These are phyloP conservation scores for Hylaeus volcanicus DNA, from an alignment of 1,140 invertebrate species.

Conservation along the genomic window DNA sequence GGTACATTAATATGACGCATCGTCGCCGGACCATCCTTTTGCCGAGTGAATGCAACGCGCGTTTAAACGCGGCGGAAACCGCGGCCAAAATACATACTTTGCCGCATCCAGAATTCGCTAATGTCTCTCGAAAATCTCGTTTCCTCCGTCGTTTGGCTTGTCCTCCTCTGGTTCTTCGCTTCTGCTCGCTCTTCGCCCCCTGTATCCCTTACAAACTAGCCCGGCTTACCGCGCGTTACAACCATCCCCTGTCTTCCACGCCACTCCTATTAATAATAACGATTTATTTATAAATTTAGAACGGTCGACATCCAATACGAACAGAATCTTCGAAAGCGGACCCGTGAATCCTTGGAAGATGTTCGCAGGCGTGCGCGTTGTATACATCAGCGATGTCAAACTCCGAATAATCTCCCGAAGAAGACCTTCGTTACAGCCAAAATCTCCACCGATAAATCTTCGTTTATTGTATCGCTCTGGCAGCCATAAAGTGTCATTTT, in stretches of 20 bases:
- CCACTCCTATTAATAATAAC: background rate
- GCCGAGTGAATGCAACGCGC: constrained; percentile 44
- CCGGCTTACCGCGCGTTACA: background rate
- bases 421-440: too few species aligned
- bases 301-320: background rate
- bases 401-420: too few species aligned
- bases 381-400: too few species aligned
- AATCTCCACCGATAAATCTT: too few species aligned
- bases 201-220: background rate
- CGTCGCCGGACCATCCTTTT: constrained; percentile 53
- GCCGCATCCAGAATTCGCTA: constrained; percentile 50
- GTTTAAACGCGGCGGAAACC: constrained; percentile 57
- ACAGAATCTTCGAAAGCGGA: too few species aligned
- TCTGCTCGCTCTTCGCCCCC: too few species aligned
- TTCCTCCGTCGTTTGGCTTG: background rate
- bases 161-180: background rate
- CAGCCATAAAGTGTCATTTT: too few species aligned
- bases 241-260: background rate
- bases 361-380: too few species aligned
- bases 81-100: constrained; percentile 65
- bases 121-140: constrained; percentile 51
- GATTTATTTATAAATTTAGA: too few species aligned
- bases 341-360: too few species aligned
- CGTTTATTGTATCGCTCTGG: too few species aligned
- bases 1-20: constrained; percentile 72